These are phyloP conservation scores for Drosophila pullipes DNA, from an alignment of 2,888 invertebrate genomes.

Conservation along the genomic window DNA sequence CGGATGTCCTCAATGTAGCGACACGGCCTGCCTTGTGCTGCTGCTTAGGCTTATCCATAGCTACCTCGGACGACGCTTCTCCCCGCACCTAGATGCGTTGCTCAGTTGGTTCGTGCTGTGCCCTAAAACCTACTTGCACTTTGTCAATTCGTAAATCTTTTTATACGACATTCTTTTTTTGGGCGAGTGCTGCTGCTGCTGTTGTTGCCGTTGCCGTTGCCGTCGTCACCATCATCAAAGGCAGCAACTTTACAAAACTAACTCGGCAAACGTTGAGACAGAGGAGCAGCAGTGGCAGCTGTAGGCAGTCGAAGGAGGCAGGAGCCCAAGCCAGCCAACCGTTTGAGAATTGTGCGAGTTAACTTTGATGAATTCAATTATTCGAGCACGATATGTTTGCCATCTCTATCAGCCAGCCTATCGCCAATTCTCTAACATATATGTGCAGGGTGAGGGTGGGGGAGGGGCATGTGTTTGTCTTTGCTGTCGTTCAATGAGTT, in stretches of 20 bases:
- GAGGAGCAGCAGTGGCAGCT: conserved; percentile 34
- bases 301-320: background rate
- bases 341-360: conserved; percentile 78
- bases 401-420: conserved; percentile 29
- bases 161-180: conserved; percentile 61
- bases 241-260: conserved; percentile 72
- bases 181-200: conserved; percentile 33
- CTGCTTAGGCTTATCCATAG: conserved; percentile 51
- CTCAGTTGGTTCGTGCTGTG: conserved; percentile 42
- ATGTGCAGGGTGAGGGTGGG: background rate
- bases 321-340: conserved; percentile 15
- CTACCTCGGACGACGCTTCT: background rate
- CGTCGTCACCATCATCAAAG: conserved; percentile 67
- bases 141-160: conserved; percentile 81
- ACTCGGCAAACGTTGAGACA: conserved; percentile 57
- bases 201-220: conserved; percentile 1
- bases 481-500: conserved; percentile 70
- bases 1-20: conserved; percentile 65
- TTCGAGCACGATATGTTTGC: conserved; percentile 58
- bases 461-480: conserved; percentile 66
- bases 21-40: conserved; percentile 25
- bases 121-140: conserved; percentile 69
- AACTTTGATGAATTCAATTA: conserved; percentile 82
- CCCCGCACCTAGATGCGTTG: conserved; percentile 1
- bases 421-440: conserved; percentile 27